phyloP scores from a whole-genome alignment of 23 tunicate species.

The Trididemnum nubilum region DNA sequence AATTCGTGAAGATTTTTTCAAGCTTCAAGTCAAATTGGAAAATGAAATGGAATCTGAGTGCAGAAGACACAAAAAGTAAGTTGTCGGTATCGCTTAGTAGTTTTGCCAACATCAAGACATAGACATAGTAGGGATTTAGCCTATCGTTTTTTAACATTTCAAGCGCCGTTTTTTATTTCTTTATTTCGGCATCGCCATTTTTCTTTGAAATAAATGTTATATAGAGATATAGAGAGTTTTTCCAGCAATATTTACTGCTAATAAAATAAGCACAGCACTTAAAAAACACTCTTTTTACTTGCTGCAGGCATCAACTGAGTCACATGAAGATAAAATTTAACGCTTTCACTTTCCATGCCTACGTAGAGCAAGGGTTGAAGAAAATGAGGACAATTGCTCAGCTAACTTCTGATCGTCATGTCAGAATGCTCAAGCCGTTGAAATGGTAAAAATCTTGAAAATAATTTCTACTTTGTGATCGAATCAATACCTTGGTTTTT shows the following conservation, averaged over 20 bases:
- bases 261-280: no score
- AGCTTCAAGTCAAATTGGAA: slow-evolving; percentile 40
- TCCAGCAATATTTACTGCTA: no score
- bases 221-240: no score
- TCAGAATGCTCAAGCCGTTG: background rate
- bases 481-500: no score
- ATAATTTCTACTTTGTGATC: no score
- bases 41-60: slow-evolving; percentile 48
- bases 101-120: no score
- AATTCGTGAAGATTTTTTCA: slow-evolving; percentile 37
- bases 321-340: background rate
- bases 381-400: background rate
- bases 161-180: no score
- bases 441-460: background rate
- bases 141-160: no score
- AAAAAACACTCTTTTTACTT: no score
- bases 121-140: no score
- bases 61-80: background rate
- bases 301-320: background rate
- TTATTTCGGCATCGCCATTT: no score
- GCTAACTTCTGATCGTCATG: background rate
- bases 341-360: background rate
- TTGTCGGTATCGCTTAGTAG: background rate
- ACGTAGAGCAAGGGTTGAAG: background rate
- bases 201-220: no score